A percentile compares a stretch with the other conserved stretches of the same genome.
Conservation (phyloP, 2,113 vertebrate genomes). For the Oreochromis niloticus region DNA sequence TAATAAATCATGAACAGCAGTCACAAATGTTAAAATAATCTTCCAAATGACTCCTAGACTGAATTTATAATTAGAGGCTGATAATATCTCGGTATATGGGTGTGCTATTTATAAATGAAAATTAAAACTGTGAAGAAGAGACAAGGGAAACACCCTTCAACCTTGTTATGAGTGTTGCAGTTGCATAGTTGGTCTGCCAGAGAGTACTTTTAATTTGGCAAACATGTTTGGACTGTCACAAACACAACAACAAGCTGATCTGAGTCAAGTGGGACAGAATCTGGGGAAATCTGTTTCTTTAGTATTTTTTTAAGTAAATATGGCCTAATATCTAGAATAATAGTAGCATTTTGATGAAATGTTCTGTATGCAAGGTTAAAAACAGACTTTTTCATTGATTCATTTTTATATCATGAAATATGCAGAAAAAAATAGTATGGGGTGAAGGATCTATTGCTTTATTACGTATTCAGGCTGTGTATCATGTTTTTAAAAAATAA, state of each 20-base stretch:
- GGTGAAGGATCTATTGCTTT: background rate
- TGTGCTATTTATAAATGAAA: background rate
- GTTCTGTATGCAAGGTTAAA: background rate
- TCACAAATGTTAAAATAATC: background rate
- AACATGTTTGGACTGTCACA: background rate
- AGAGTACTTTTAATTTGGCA: background rate
- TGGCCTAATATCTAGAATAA: background rate
- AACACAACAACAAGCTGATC: background rate
- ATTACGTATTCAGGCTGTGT: background rate
- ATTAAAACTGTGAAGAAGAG: background rate
- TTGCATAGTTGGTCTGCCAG: background rate
- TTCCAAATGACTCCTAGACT: background rate
- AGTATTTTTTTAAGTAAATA: accelerated
- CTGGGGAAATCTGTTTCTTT: background rate
- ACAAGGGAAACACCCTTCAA: accelerated
- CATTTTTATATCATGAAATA: background rate
- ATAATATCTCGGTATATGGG: background rate
- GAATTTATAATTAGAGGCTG: background rate
- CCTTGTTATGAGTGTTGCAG: background rate
- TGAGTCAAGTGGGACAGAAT: background rate
- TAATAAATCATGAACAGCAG: background rate
- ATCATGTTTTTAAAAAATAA: background rate
- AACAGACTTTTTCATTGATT: background rate
- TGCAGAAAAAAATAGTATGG: background rate
- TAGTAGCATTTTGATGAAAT: background rate